Evolutionary conservation across 2,888 invertebrate species (phyloP).

Genomic region (Cephus sareptanus): DNA sequence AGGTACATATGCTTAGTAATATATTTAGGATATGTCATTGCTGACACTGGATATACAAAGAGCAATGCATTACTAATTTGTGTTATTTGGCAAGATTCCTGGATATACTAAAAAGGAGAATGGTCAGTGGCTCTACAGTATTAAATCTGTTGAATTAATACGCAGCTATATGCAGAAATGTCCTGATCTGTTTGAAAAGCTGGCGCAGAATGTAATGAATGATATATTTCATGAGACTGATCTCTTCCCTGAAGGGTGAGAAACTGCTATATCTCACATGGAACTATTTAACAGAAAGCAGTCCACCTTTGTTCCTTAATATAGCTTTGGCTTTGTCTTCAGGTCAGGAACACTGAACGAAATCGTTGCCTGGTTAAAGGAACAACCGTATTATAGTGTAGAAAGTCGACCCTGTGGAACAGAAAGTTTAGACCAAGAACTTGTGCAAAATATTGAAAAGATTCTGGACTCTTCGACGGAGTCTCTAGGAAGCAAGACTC

Average conservation of each 20-base stretch:
- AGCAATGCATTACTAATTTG: slow-evolving; percentile 15
- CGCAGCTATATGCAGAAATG: slow-evolving; percentile 77
- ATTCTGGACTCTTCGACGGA: slow-evolving; percentile 61
- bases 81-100: slow-evolving; percentile 68
- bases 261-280: slow-evolving; percentile 12
- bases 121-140: slow-evolving; percentile 83
- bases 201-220: slow-evolving; percentile 67
- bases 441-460: slow-evolving; percentile 69
- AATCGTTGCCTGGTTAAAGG: slow-evolving; percentile 76
- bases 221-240: slow-evolving; percentile 77
- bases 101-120: slow-evolving; percentile 83
- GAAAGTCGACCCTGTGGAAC: slow-evolving; percentile 78
- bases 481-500: slow-evolving; percentile 64
- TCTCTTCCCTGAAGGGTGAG: slow-evolving; percentile 74
- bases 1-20: slow-evolving; percentile 67
- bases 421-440: slow-evolving; percentile 76
- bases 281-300: neutral
- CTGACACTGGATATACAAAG: neutral
- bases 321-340: neutral
- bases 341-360: slow-evolving; percentile 67
- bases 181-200: slow-evolving; percentile 78
- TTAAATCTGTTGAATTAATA: slow-evolving; percentile 78
- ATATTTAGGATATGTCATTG: neutral
- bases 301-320: neutral
- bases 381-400: slow-evolving; percentile 70